A percentile compares a stretch with the other conserved stretches of the same genome.
phyloP scores from a whole-genome alignment of 2,888 invertebrate species.

The Gandaritis pyraliata region DNA sequence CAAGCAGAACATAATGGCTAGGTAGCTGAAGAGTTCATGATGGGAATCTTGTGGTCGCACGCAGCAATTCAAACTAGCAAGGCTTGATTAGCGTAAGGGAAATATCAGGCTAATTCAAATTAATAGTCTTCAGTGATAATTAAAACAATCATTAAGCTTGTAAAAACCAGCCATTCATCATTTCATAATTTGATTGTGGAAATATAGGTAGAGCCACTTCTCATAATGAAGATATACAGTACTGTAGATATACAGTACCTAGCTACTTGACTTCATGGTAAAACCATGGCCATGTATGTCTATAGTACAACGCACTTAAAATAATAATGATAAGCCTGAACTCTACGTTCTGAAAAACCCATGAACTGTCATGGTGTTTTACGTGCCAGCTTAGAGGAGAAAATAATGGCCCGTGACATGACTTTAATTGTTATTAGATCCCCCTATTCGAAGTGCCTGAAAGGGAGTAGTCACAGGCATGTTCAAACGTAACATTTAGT shows the following conservation, averaged over 20 bases:
- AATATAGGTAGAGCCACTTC: not conserved
- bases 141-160: not conserved
- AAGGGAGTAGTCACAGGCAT: too few relatives aligned
- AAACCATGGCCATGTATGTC: conserved; percentile 10
- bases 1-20: too few relatives aligned
- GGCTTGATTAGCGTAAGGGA: not conserved
- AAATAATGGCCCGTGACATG: too few relatives aligned
- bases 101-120: not conserved
- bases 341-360: too few relatives aligned
- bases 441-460: too few relatives aligned
- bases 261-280: conserved; percentile 17
- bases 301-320: not conserved
- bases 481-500: too few relatives aligned
- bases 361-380: too few relatives aligned
- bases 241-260: too few relatives aligned
- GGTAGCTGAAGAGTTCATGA: too few relatives aligned
- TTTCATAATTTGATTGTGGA: conserved; percentile 5
- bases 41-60: too few relatives aligned
- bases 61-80: not conserved
- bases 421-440: too few relatives aligned
- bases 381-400: too few relatives aligned
- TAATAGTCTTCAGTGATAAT: not conserved
- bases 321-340: not conserved
- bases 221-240: conserved; percentile 3
- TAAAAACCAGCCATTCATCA: conserved; percentile 6